Evolutionary conservation across 2,797 vertebrate species (phyloP), one percentile per base, ranked within the genome.

Genomic region (Babyrousa celebensis): DNA sequence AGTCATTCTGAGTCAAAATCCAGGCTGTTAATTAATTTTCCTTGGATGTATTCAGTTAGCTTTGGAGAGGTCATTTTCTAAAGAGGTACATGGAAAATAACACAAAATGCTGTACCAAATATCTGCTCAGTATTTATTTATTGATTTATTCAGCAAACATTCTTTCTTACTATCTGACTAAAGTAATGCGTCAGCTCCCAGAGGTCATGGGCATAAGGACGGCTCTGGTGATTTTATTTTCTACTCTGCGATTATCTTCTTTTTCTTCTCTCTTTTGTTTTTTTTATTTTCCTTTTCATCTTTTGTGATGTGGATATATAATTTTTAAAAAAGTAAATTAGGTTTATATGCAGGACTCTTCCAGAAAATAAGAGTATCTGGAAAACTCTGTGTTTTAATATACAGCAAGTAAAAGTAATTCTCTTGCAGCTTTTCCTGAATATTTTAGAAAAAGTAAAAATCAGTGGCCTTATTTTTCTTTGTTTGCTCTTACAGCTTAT

Each of bases 391-490:
- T 54, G 79, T 85, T 95, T 95, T 89, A 77, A 85, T 32, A 95
- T 63, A 15, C 14, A 88, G 89, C 43, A 72, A 10, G 43, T 72
- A 86, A 79, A 84, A 94, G 40, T 52, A 75, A 86, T 93, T 77
- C 40, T 91, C 54, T 58, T 71, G 27, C 8, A 67, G 27, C 9
- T 91, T 62, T 96, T 96, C 62, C 58, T 93, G 95, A 96, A 63
- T 96, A 96, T 89, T 92, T 97, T 83, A 94, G 78, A 75, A 92
- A 93, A 94, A 12, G 27, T 60, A 85, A 95, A 74, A 86, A 82
- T 17, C 62, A 32, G n/a, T 94, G 88, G 23, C 23, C 40, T 77
- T 85, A 63, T 71, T 88, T 92, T 88, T 84, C 77, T 77, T 12
- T 71, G 11, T 89, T 87, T 82, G 7, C 10, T 84, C 63, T 80